These are phyloP conservation scores for Eupithecia pulchellata DNA, from an alignment of 2,888 invertebrate genomes.

Conservation along the genomic window DNA sequence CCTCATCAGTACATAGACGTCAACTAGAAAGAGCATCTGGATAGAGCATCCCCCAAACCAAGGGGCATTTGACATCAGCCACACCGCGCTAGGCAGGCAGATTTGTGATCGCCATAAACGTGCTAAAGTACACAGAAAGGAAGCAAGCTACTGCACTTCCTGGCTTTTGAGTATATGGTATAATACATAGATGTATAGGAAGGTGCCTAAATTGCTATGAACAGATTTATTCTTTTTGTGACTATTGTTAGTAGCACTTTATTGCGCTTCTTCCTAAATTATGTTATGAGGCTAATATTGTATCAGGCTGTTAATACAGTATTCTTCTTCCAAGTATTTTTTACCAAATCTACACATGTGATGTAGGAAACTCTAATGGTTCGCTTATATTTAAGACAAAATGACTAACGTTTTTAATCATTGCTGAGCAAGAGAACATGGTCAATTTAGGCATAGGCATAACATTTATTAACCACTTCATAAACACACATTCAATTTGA, in stretches of 20 bases:
- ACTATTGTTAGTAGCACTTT: neutral
- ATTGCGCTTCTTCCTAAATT: neutral
- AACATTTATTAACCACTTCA: too few relatives aligned
- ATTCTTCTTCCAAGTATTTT: neutral
- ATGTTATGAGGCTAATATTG: neutral
- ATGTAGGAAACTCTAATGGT: neutral
- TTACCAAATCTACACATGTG: neutral
- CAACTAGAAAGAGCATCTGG: neutral
- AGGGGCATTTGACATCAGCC: neutral
- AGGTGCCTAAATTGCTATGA: neutral
- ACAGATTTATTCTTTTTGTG: neutral
- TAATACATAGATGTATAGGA: neutral
- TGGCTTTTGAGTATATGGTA: too few relatives aligned
- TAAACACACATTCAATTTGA: too few relatives aligned
- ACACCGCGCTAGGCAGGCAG: neutral
- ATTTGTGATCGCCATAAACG: neutral
- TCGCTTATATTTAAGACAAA: too few relatives aligned
- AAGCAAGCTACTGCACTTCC: neutral
- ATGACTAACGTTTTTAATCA: too few relatives aligned
- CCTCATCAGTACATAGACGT: neutral
- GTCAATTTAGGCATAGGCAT: too few relatives aligned
- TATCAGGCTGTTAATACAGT: neutral
- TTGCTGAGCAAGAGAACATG: too few relatives aligned
- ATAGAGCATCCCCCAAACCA: neutral
- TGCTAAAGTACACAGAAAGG: neutral